Percentiles rank a stretch among this genome's conserved stretches.
phyloP scores from a whole-genome alignment of 1,140 invertebrate genomes.

The Marisa cornuarietis region DNA sequence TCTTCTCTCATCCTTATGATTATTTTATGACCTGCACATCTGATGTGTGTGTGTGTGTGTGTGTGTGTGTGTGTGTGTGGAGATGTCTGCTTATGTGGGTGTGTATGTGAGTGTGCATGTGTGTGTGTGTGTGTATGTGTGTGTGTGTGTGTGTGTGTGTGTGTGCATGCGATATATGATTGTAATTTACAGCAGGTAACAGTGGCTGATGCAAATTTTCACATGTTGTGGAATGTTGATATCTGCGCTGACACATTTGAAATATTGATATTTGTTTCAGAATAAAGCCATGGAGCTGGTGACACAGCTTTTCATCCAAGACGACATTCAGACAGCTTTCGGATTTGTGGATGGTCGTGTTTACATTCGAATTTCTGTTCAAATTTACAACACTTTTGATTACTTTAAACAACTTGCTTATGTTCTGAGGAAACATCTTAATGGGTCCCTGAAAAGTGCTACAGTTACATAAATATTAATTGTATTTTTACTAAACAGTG shows the following conservation, averaged over 20 bases:
- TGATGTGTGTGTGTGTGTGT: no score
- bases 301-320: constrained; percentile 13
- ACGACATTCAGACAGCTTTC: constrained; percentile 26
- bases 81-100: no score
- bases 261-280: constrained; percentile 1
- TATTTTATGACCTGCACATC: no score
- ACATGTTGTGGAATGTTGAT: no score
- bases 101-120: neutral
- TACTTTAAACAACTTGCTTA: constrained; percentile 26
- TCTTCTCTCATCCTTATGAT: no score
- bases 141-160: neutral
- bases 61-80: no score
- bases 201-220: neutral
- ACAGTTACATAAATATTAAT: neutral
- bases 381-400: constrained; percentile 38
- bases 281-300: neutral
- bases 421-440: constrained; percentile 13
- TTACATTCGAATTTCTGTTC: constrained; percentile 28
- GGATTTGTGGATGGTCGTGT: constrained; percentile 16
- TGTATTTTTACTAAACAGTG: neutral
- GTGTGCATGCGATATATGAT: neutral
- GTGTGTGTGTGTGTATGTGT: no score
- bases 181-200: neutral
- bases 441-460: no score
- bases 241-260: no score